Conservation (phyloP, 2,797 vertebrate species). For the Etheostoma nigrum region DNA sequence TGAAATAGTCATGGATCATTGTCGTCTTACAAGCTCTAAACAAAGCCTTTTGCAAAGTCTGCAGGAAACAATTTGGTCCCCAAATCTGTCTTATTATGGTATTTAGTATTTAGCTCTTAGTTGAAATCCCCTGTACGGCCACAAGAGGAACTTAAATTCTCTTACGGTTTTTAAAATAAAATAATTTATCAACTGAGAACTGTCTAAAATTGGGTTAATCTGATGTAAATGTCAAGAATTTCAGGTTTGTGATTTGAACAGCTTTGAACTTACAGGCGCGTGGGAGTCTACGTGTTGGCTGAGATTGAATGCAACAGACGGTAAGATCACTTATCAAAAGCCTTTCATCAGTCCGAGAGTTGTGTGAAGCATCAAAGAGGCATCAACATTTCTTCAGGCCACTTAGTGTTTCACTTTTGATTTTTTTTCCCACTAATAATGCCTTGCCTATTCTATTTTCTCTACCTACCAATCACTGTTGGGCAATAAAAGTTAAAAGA, state of each 20-base stretch:
- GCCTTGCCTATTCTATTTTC: not conserved
- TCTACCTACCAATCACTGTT: not conserved
- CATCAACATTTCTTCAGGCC: slow-evolving; percentile 46
- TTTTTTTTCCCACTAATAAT: slow-evolving; percentile 38
- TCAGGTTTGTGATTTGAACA: slow-evolving; percentile 46
- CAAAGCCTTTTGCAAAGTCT: not conserved
- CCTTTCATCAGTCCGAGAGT: slow-evolving; percentile 55
- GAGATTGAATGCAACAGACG: slow-evolving; percentile 58
- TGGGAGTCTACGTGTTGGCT: slow-evolving; percentile 42
- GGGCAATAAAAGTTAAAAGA: slow-evolving; percentile 32
- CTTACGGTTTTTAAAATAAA: slow-evolving; percentile 26
- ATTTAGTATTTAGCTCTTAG: slow-evolving; percentile 25
- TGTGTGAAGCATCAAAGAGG: slow-evolving; percentile 54
- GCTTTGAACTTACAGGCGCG: slow-evolving; percentile 54
- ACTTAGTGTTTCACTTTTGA: slow-evolving; percentile 37
- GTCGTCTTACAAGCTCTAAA: not conserved
- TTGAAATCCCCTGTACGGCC: not conserved
- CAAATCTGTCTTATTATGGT: not conserved
- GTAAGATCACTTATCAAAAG: slow-evolving; percentile 64
- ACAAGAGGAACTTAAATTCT: slow-evolving; percentile 10
- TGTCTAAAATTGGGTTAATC: slow-evolving; percentile 43
- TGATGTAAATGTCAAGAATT: slow-evolving; percentile 58
- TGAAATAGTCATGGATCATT: not conserved
- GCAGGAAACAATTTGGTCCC: not conserved
- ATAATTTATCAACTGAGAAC: slow-evolving; percentile 51